Evolutionary conservation across 2,888 invertebrate genomes (phyloP), one percentile per base, ranked within the genome.

Genomic region (Erebia epiphron): DNA sequence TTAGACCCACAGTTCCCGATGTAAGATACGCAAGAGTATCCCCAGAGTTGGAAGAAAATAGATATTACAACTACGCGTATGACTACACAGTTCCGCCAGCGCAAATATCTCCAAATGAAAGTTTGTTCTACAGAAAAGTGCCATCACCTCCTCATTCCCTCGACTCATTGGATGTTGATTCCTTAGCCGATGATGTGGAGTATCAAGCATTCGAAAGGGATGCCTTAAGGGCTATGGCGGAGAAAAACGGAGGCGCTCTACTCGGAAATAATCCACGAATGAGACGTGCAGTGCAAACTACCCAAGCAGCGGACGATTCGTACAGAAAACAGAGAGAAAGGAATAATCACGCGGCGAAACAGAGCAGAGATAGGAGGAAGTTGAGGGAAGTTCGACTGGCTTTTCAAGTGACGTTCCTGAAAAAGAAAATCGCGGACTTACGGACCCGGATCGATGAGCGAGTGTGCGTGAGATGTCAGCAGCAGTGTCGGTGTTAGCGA

Each of bases 341-440:
- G 83, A 99, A 99, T 86, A 99, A 99, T 85, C 97, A 97, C 75
- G 99, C 99, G 0, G 99, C 99, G 0, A 99, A 99, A 87, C 95
- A 98, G 78, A 98, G 98, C 0, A 94, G 99, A 4, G 99, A 99
- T 81, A 96, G 98, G 0, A 94, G 99, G 71, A 94, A 98, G 78
- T 95, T 97, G 58, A 97, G 98, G 79, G 99, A 99, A 85, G 98
- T 99, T 78, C 98, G 98, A 81, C 96, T 98, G 54, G 97, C 98
- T 0, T 95, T 98, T 56, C 94, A 98, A 70, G 98, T 98, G 0
- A 96, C 97, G 0, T 97, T 96, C 79, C 92, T 99, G 41, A 83
- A 80, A 72, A 86, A 83, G 49, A 83, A 89, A 78, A 75, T 89
- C 11, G 80, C 86, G 0, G 77, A 79, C 13, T 70, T 91, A 35